A percentile compares a stretch with the other conserved stretches of the same genome.
These are phyloP conservation scores for Callinectes sapidus DNA, from an alignment of 2,888 invertebrate genomes.

Conservation along the genomic window DNA sequence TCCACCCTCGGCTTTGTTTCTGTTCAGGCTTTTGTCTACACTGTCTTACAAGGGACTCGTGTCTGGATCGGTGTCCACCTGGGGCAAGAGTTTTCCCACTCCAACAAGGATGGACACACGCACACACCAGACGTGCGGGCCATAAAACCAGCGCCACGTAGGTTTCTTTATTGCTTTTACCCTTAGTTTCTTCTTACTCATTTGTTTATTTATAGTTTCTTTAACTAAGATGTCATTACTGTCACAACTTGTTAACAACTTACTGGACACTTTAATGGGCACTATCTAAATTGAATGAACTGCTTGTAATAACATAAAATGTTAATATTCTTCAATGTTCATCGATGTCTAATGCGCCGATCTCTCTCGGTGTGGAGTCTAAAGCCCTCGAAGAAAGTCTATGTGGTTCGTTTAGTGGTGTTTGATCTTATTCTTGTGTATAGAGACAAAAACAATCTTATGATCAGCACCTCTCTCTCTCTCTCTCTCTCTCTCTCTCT, in stretches of 20 bases:
- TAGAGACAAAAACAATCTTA: too few species aligned
- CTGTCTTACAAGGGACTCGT: background rate
- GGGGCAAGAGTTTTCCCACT: conserved; percentile 7
- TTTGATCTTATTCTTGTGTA: too few species aligned
- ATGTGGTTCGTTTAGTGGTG: too few species aligned
- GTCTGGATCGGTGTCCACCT: conserved; percentile 9
- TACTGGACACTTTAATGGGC: background rate
- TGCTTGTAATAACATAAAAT: too few species aligned
- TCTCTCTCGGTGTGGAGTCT: too few species aligned
- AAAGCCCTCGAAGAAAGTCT: too few species aligned
- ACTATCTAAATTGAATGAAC: background rate
- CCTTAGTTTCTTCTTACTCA: background rate
- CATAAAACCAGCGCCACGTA: background rate
- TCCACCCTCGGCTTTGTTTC: conserved; percentile 8
- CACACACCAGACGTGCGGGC: background rate
- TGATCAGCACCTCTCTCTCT: too few species aligned
- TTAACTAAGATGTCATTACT: background rate
- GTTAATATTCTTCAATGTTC: too few species aligned
- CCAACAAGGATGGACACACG: background rate
- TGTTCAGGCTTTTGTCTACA: conserved; percentile 13
- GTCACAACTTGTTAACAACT: background rate
- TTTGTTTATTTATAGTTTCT: background rate
- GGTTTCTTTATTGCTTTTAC: background rate
- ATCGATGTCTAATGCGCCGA: too few species aligned
- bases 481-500: too few species aligned